Conservation (phyloP, 2,888 invertebrate genomes). For the Eucera pruinosa region DNA sequence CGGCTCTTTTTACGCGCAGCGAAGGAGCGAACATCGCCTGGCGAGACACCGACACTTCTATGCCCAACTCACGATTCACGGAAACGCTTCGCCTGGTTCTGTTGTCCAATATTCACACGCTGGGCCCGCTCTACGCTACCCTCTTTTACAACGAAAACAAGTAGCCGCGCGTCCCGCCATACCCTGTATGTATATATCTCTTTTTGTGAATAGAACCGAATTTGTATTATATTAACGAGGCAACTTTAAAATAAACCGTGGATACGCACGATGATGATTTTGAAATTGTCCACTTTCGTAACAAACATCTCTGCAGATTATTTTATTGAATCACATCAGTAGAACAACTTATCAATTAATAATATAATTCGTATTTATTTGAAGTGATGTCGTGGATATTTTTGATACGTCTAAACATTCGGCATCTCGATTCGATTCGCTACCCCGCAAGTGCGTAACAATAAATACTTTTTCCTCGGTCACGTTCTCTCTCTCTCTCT, state of each 20-base stretch:
- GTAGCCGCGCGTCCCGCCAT: conserved; percentile 25
- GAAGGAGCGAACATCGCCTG: conserved; percentile 85
- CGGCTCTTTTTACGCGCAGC: conserved; percentile 88
- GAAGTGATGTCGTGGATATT: conserved; percentile 40
- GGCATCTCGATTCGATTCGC: conserved; percentile 7
- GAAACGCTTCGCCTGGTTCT: conserved; percentile 92
- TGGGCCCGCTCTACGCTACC: conserved; percentile 89
- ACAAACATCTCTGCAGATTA: conserved; percentile 2
- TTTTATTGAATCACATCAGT: conserved; percentile 19
- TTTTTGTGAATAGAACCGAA: conserved; percentile 27
- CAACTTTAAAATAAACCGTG: conserved; percentile 17
- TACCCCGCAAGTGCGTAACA: conserved; percentile 54
- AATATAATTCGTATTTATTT: conserved; percentile 35
- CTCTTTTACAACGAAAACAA: conserved; percentile 79
- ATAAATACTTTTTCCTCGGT: conserved; percentile 51
- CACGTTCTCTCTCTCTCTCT: too few species aligned
- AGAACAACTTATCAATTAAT: conserved; percentile 24
- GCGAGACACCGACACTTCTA: conserved; percentile 90
- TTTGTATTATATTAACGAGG: conserved; percentile 25
- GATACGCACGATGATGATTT: too few species aligned
- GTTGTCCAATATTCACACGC: conserved; percentile 90
- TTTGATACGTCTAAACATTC: conserved; percentile 48
- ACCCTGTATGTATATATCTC: conserved; percentile 29
- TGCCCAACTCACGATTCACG: conserved; percentile 90
- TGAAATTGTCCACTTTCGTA: conserved; percentile 3